Evolutionary conservation across 53 echinoderm and acorn worm genomes (phyloP), one percentile per base, ranked within the genome.

Genomic region (Paracentrotus lividus): DNA sequence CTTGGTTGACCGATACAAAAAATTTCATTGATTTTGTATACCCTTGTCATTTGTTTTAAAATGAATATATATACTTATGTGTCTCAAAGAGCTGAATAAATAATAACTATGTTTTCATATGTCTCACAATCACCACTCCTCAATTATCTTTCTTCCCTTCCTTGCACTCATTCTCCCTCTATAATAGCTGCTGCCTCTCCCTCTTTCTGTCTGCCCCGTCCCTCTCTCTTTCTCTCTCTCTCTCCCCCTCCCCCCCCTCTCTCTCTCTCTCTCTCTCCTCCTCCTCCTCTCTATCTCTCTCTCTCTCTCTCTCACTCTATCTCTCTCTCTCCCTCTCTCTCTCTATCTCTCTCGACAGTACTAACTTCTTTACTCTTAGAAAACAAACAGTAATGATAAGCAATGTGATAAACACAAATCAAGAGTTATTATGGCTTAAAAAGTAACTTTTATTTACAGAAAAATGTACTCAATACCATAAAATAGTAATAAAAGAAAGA

Each of bases 361-460:
- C 8, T 33, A n/a, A 13, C 6, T 33, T 33, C 72, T 34, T 5
- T n/a, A 52, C 52, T 52, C 52, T 52, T 12, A 15, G 52, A 9
- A 49, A 10, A 49, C 49, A 49, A 49, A 7, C 5, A 1, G 42
- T 23, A 8, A 3, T 42, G 23, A 81, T 1, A 32, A 10, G 18
- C 27, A 81, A 45, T 9, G 1, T n/a, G n/a, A n/a, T n/a, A 81
- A 12, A 88, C 10, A 57, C 15, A 60, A 58, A 45, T 42, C 3
- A 45, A 40, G 81, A 8, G 42, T 0, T 8, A 81, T 7, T 23
- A 45, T 47, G 13, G 1, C 44, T 81, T 81, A 81, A 81, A 81
- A 81, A n/a, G 81, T 81, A 81, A 81, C 26, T 81, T 44, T 47
- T 81, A 81, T 81, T 81, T 81, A 81, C 81, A 81, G 47, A 81